A percentile compares a stretch with the other conserved stretches of the same genome.
phyloP scores from a whole-genome alignment of 2,888 invertebrate genomes.

The Helobdella robusta region DNA sequence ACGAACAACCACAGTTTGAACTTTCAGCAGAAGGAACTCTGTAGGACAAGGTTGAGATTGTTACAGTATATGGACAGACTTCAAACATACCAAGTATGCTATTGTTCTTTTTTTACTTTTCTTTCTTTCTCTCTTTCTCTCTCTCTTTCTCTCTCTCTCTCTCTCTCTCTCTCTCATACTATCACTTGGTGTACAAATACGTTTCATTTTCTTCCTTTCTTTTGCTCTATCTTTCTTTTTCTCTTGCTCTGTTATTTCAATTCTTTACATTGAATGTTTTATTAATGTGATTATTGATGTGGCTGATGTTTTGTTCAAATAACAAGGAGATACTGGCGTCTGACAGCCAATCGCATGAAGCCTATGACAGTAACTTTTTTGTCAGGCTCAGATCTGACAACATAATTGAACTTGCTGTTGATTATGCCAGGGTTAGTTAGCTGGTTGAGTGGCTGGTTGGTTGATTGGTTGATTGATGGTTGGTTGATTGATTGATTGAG shows the following conservation, averaged over 20 bases:
- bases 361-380: constrained; percentile 61
- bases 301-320: no score
- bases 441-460: constrained; percentile 3
- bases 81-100: constrained; percentile 58
- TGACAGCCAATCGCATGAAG: constrained; percentile 53
- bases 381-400: constrained; percentile 61
- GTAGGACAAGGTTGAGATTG: constrained; percentile 60
- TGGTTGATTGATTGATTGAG: no score
- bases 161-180: no score
- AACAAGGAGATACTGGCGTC: constrained; percentile 60
- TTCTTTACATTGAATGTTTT: no score
- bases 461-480: constrained; percentile 36
- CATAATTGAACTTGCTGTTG: constrained; percentile 58
- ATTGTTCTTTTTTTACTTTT: background rate
- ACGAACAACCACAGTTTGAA: no score
- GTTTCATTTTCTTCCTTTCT: background rate
- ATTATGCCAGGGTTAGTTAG: constrained; percentile 60
- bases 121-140: background rate
- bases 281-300: no score
- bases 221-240: background rate
- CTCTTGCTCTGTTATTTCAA: background rate
- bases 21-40: constrained; percentile 60
- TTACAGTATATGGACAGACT: constrained; percentile 63
- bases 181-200: background rate
- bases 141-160: background rate